Evolutionary conservation across 2,888 invertebrate genomes (phyloP), one percentile per base, ranked within the genome.

Genomic region (Drosophila robusta): DNA sequence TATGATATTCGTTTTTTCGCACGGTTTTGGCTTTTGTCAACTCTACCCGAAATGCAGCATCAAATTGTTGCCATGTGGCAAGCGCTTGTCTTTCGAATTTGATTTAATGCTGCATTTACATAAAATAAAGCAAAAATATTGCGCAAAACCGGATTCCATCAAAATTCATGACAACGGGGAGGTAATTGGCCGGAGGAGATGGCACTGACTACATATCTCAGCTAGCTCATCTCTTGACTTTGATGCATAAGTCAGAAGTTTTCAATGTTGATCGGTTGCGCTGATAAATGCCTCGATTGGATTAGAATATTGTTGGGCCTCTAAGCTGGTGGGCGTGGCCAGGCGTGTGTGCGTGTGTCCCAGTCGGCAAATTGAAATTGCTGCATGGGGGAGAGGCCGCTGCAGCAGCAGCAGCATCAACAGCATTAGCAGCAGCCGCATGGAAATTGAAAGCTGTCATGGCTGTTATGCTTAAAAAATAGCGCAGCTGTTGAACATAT

Each of bases 401-500:
- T 24, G 50, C 61, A 44, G 34, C 54, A 9, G 11, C 38, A 24
- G 32, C 50, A 16, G 38, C 58, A 70, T 80, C n/a, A n/a, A n/a
- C n/a, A n/a, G n/a, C n/a, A n/a, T n/a, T n/a, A 44, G 34, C 54
- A 9, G 11, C 38, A 24, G 32, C 50, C 22, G 38, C 58, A 70
- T 80, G 73, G 77, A 88, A 83, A 83, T 83, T 83, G 87, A 83
- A 83, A 83, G 81, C 87, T 89, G 87, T 89, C 81, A 86, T 73
- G 63, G 63, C 34, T 61, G 74, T 66, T 78, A 75, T 65, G 66
- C 44, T 60, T 52, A 68, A 63, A 68, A 58, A 82, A 73, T 88
- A 88, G 68, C 83, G 71, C 89, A 83, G 83, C 89, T 89, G 83
- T 83, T 89, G 89, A 83, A 84, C 87, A 89, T 72, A 87, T 83